Percentiles rank a stretch among this genome's conserved stretches.
Conservation (phyloP, 2,113 vertebrate species). For the Caranx ignobilis region DNA sequence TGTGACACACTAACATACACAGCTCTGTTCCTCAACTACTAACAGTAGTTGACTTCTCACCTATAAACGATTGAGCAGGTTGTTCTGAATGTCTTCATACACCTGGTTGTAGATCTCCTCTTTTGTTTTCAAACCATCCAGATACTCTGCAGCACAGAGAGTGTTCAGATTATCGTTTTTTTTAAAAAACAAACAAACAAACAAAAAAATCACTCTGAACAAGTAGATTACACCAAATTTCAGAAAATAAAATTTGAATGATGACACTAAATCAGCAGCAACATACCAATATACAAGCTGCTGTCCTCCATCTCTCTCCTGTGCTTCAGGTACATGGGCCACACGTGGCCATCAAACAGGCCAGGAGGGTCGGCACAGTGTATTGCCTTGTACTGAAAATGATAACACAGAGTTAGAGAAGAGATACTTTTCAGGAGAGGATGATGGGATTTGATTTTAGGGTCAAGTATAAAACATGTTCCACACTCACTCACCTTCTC, state of each 20-base stretch:
- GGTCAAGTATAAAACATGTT: not conserved
- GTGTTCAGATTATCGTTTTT: not conserved
- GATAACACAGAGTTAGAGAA: not conserved
- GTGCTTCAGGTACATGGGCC: slow-evolving; percentile 90
- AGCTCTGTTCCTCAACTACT: not conserved
- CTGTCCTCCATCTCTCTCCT: slow-evolving; percentile 80
- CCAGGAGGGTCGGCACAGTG: slow-evolving; percentile 87
- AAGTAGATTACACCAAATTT: not conserved
- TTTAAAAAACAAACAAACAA: no score
- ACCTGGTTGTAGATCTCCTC: slow-evolving; percentile 84
- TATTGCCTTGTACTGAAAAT: slow-evolving; percentile 83
- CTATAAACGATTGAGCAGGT: slow-evolving; percentile 88
- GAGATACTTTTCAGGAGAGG: not conserved
- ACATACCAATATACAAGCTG: slow-evolving; percentile 79
- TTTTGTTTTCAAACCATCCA: slow-evolving; percentile 85
- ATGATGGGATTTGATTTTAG: not conserved
- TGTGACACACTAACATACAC: no score
- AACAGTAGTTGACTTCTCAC: slow-evolving; percentile 50
- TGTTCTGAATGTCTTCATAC: slow-evolving; percentile 86
- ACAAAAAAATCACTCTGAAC: not conserved
- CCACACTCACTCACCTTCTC: slow-evolving; percentile 76
- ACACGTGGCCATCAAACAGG: slow-evolving; percentile 88
- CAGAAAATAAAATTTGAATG: not conserved
- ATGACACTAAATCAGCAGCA: no score
- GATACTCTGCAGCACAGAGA: slow-evolving; percentile 71